phyloP scores from a whole-genome alignment of 2,113 vertebrate species.

The Stigmatopora argus region DNA sequence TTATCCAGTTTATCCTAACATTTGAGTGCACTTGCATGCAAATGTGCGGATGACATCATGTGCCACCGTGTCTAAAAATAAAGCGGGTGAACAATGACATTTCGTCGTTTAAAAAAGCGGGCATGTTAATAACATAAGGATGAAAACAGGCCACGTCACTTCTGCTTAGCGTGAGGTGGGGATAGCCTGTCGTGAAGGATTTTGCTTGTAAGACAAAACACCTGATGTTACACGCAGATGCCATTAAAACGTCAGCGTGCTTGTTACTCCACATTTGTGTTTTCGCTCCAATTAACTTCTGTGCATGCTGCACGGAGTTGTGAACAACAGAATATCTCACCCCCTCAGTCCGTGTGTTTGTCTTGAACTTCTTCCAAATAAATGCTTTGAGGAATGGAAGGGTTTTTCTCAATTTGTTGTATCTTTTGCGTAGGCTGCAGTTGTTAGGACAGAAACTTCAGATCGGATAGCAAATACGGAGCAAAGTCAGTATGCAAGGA shows the following conservation, averaged over 20 bases:
- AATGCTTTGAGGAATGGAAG: neutral
- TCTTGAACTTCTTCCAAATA: neutral
- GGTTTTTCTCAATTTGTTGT: neutral
- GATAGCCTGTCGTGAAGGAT: conserved; percentile 41
- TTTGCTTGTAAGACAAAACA: conserved; percentile 43
- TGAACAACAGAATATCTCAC: neutral
- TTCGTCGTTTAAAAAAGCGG: conserved; percentile 6
- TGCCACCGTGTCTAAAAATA: conserved; percentile 57
- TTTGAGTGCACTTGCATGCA: neutral
- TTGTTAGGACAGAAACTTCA: conserved; percentile 6
- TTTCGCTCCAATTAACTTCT: neutral
- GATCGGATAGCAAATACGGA: neutral
- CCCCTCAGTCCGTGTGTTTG: neutral
- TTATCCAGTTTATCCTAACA: neutral
- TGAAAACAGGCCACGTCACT: conserved; percentile 46
- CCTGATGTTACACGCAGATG: conserved; percentile 55
- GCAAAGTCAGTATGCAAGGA: neutral
- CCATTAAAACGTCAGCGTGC: conserved; percentile 13
- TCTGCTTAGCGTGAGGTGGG: conserved; percentile 45
- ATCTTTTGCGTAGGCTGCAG: neutral
- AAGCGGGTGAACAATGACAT: conserved; percentile 30
- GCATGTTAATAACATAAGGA: conserved; percentile 39
- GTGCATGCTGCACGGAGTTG: neutral
- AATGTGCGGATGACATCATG: conserved; percentile 50
- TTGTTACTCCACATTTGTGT: neutral